Conservation (phyloP, 2,113 vertebrate species). For the Anoura caudifer region DNA sequence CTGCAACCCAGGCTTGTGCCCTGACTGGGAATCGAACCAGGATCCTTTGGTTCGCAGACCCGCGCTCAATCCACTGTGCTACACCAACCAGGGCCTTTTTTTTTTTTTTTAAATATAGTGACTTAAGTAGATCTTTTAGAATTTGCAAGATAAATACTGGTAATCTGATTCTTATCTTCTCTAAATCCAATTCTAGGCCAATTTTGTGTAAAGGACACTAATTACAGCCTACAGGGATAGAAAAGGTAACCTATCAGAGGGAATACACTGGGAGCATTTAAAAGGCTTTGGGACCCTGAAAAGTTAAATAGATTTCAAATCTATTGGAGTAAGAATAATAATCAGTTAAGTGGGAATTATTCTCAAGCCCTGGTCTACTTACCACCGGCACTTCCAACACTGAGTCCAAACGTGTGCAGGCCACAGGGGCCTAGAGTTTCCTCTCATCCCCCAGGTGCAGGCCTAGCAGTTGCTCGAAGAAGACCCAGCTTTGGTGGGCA, state of each 20-base stretch:
- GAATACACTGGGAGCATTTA: constrained; percentile 68
- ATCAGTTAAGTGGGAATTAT: constrained; percentile 68
- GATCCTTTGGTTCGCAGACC: too few species aligned
- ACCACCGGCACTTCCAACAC: neutral
- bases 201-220: constrained; percentile 87
- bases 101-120: constrained; percentile 64
- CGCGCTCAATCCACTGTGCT: too few species aligned
- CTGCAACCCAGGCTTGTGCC: too few species aligned
- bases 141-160: constrained; percentile 90
- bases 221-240: constrained; percentile 83
- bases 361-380: neutral
- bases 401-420: accelerated
- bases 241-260: constrained; percentile 82
- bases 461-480: neutral
- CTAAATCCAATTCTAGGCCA: constrained; percentile 87
- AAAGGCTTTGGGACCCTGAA: constrained; percentile 76
- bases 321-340: constrained; percentile 66
- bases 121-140: constrained; percentile 84
- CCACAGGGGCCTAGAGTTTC: neutral
- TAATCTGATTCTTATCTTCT: constrained; percentile 89
- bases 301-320: constrained; percentile 81
- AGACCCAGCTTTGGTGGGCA: neutral
- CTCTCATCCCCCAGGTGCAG: accelerated
- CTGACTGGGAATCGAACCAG: too few species aligned
- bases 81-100: too few species aligned